Base-by-base conservation (phyloP, 1,140 invertebrate species). In the Drosophila baimaii region DNA sequence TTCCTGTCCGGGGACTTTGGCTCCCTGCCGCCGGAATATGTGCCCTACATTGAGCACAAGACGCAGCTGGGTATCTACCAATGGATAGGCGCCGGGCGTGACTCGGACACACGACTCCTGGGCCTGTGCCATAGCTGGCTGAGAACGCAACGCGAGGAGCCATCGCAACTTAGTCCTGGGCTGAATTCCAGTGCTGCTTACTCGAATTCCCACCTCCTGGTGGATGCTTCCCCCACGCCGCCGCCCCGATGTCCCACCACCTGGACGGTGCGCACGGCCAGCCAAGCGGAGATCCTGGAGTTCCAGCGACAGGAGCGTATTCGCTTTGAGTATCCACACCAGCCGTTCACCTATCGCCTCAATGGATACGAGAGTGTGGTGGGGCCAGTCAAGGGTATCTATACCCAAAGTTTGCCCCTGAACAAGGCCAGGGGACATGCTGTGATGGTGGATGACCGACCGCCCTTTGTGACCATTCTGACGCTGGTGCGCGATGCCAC, bases 11-110 rank as follows among this genome's bases (percentile, higher is more conserved):
- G 98, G 4, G 97, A 98, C 90, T 95, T 95, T 77, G 93, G 95
- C 66, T 96, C 96, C 56, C 94, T 96, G 73, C 96, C 97, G 15
- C 95, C 97, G 46, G 97, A 98, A 78, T 97, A 98, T 93, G 97
- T 98, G 5, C 98, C 98, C 5, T 98, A 97, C 81, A 94, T 99
- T 57, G 97, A 98, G 92, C 98, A 96, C 90, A 98, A 98, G 92
- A 95, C 93, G 47, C 43, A 89, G 91, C 72, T 94, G 63, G 92
- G 95, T 89, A 94, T 95, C 59, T 99, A 98, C 92, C 97, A 98
- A 77, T 99, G 98, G 98, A 99, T 98, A 58, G 98, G 97, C 1
- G 97, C 97, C n/a, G 97, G 98, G 0, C 93, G 98, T 29, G 98
- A 99, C 91, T 96, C 96, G 2, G 98, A 99, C 93, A 94, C 95